phyloP scores from a whole-genome alignment of 2,797 vertebrate genomes.

The Gymnoscopelus microlampas region DNA sequence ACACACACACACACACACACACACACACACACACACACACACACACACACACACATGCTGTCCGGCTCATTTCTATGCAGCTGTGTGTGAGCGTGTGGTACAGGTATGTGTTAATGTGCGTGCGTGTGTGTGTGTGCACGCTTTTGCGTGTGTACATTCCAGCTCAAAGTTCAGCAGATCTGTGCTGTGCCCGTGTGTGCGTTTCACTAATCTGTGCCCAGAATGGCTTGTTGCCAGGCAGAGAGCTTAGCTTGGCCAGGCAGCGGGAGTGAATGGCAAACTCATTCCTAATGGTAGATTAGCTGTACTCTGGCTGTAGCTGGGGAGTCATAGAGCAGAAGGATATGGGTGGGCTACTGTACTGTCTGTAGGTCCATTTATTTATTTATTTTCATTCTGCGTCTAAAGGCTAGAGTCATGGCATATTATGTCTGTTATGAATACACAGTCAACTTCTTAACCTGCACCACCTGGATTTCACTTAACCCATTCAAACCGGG shows the following conservation, averaged over 20 bases:
- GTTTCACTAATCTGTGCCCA: conserved; percentile 68
- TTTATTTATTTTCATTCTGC: too few relatives aligned
- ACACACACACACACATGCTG: too few relatives aligned
- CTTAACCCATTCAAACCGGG: too few relatives aligned
- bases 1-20: conserved; percentile 1
- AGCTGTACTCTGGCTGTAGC: background rate
- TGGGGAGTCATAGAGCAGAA: conserved; percentile 1
- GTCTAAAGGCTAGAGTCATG: too few relatives aligned
- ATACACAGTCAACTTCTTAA: too few relatives aligned
- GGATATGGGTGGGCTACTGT: too few relatives aligned
- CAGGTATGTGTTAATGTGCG: background rate
- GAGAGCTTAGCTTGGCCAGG: conserved; percentile 56
- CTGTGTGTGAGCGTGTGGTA: background rate
- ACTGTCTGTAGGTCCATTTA: too few relatives aligned
- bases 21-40: background rate
- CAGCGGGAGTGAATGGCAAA: conserved; percentile 41
- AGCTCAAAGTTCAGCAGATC: conserved; percentile 70
- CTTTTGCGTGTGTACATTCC: conserved; percentile 53
- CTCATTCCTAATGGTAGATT: conserved; percentile 34
- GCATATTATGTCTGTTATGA: too few relatives aligned
- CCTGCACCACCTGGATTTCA: too few relatives aligned
- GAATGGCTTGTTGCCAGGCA: conserved; percentile 76
- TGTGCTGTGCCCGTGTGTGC: conserved; percentile 34
- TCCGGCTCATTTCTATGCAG: background rate
- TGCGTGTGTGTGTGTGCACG: conserved; percentile 6